Evolutionary conservation across 2,797 vertebrate species (phyloP).

Genomic region (Clamator glandarius): DNA sequence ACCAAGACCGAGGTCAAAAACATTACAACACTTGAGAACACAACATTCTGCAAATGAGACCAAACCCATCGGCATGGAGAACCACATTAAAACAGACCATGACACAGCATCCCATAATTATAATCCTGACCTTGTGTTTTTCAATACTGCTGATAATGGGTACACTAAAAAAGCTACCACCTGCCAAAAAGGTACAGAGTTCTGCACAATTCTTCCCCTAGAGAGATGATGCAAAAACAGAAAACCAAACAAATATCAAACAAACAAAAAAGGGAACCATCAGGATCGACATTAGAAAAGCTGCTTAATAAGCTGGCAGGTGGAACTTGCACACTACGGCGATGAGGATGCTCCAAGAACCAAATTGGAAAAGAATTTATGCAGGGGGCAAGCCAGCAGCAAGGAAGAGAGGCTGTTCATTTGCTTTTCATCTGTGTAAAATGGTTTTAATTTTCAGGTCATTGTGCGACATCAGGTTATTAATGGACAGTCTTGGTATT

Average conservation of each 20-base stretch:
- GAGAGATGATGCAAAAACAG: neutral
- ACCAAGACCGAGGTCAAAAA: neutral
- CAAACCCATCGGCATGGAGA: neutral
- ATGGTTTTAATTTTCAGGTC: neutral
- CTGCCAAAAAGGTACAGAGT: neutral
- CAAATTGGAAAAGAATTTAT: neutral
- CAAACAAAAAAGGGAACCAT: neutral
- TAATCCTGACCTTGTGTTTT: neutral
- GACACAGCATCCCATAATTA: neutral
- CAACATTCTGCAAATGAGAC: neutral
- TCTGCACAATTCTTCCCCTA: neutral
- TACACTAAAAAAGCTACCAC: neutral
- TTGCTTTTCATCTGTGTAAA: neutral
- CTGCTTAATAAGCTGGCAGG: neutral
- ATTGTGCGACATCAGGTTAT: neutral
- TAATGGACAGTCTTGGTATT: neutral
- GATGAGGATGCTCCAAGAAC: neutral
- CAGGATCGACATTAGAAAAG: neutral
- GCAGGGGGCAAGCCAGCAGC: neutral
- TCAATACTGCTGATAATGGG: neutral
- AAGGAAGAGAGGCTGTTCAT: neutral
- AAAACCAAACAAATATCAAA: neutral
- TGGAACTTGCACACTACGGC: rapidly evolving
- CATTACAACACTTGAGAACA: neutral
- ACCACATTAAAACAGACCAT: neutral